These are phyloP conservation scores for Oscheius onirici DNA, from an alignment of 2,888 invertebrate species.

Conservation along the genomic window DNA sequence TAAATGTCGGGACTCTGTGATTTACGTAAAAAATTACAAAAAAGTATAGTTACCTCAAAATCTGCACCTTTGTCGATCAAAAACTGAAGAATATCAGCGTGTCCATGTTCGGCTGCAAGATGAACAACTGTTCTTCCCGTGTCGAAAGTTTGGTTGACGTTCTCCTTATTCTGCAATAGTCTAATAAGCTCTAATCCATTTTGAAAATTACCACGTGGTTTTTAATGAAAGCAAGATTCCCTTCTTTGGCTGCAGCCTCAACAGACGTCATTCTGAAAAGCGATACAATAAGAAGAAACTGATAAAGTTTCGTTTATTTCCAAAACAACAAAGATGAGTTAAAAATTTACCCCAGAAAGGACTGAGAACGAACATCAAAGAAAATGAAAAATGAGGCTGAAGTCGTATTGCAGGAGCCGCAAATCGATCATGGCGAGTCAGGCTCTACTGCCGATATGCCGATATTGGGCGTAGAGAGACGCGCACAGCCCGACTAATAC, in stretches of 20 bases:
- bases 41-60: constrained; percentile 80
- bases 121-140: constrained; percentile 90
- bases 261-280: constrained; percentile 35
- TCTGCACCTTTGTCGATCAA: constrained; percentile 88
- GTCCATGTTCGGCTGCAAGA: constrained; percentile 94
- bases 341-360: neutral
- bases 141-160: constrained; percentile 84
- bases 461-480: constrained; percentile 25
- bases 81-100: constrained; percentile 86
- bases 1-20: constrained; percentile 88
- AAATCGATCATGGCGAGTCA: constrained; percentile 8
- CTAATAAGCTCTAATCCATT: neutral
- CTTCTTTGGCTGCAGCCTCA: constrained; percentile 35
- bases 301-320: neutral
- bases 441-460: constrained; percentile 3
- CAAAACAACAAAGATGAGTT: neutral
- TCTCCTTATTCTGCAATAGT: constrained; percentile 37
- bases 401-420: neutral
- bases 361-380: neutral
- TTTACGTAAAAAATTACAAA: neutral
- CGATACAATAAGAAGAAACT: neutral
- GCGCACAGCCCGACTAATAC: constrained; percentile 19
- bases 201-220: constrained; percentile 33
- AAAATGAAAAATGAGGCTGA: neutral
- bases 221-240: constrained; percentile 47